Conservation (phyloP, 2,888 invertebrate genomes). For the Pyralis farinalis region DNA sequence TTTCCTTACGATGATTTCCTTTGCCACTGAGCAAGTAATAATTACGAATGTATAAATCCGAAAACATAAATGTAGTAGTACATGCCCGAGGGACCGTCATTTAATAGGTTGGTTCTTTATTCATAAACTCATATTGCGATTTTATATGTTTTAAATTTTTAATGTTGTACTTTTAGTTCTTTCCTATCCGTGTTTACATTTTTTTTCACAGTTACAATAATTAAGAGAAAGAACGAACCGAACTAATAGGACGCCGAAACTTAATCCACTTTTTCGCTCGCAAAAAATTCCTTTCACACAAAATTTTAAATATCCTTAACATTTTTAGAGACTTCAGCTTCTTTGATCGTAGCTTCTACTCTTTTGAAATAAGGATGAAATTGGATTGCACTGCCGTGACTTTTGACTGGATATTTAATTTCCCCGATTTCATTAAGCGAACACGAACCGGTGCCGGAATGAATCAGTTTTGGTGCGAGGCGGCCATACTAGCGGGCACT, state of each 20-base stretch:
- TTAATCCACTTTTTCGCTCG: not conserved
- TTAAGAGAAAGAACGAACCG: not conserved
- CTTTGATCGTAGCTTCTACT: constrained; percentile 7
- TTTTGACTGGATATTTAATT: constrained; percentile 44
- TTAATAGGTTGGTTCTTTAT: too few relatives aligned
- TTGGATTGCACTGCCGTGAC: not conserved
- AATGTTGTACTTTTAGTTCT: not conserved
- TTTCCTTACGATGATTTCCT: too few relatives aligned
- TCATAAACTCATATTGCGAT: too few relatives aligned
- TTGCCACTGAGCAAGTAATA: too few relatives aligned
- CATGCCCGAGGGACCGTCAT: too few relatives aligned
- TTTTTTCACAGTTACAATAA: not conserved
- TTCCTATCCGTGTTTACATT: not conserved
- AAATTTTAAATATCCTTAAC: constrained; percentile 1
- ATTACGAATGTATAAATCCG: too few relatives aligned
- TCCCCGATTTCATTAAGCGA: constrained; percentile 51
- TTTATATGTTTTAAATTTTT: too few relatives aligned
- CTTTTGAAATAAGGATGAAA: constrained; percentile 8
- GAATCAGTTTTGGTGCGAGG: constrained; percentile 25
- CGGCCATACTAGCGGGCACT: constrained; percentile 26
- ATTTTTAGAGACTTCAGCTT: not conserved
- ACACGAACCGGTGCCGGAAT: constrained; percentile 27
- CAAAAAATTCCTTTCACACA: not conserved
- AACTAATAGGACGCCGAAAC: not conserved
- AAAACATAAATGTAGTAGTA: too few relatives aligned